Percentiles rank a stretch among this genome's conserved stretches.
phyloP scores from a whole-genome alignment of 2,888 invertebrate species.

The Rhorus exstirpatorius region DNA sequence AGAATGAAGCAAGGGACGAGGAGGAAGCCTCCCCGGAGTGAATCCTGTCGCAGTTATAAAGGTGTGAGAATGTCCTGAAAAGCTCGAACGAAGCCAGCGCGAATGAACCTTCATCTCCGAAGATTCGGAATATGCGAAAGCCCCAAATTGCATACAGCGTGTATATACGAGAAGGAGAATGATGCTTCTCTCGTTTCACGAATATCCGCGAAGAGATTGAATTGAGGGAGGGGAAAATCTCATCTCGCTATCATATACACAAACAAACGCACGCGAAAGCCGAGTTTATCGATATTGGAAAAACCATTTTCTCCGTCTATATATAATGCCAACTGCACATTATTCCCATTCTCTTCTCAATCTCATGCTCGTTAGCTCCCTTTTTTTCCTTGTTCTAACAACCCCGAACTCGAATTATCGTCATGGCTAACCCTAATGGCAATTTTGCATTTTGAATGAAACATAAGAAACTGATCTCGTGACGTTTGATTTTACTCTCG shows the following conservation, averaged over 20 bases:
- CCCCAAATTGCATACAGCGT: slow-evolving; percentile 13
- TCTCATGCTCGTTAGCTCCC: not conserved
- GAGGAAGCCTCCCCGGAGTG: slow-evolving; percentile 35
- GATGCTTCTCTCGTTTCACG: slow-evolving; percentile 32
- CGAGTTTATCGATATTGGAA: slow-evolving; percentile 57
- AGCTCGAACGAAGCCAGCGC: slow-evolving; percentile 34
- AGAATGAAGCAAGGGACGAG: slow-evolving; percentile 20
- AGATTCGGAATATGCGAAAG: slow-evolving; percentile 19
- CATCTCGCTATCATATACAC: not conserved
- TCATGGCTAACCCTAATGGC: not conserved
- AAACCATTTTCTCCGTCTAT: slow-evolving; percentile 45
- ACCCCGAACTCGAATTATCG: no score
- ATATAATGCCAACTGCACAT: not conserved
- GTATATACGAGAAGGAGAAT: slow-evolving; percentile 30
- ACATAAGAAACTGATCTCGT: not conserved
- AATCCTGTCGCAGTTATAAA: slow-evolving; percentile 47
- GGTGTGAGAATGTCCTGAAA: slow-evolving; percentile 19
- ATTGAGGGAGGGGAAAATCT: slow-evolving; percentile 1
- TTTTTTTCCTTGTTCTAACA: no score
- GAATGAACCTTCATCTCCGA: slow-evolving; percentile 45
- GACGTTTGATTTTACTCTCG: not conserved
- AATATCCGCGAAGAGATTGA: slow-evolving; percentile 27
- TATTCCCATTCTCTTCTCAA: not conserved
- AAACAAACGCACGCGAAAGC: not conserved
- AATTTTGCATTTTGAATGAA: slow-evolving; percentile 1